Conservation (phyloP, 1,140 invertebrate species). For the Achatina immaculata region DNA sequence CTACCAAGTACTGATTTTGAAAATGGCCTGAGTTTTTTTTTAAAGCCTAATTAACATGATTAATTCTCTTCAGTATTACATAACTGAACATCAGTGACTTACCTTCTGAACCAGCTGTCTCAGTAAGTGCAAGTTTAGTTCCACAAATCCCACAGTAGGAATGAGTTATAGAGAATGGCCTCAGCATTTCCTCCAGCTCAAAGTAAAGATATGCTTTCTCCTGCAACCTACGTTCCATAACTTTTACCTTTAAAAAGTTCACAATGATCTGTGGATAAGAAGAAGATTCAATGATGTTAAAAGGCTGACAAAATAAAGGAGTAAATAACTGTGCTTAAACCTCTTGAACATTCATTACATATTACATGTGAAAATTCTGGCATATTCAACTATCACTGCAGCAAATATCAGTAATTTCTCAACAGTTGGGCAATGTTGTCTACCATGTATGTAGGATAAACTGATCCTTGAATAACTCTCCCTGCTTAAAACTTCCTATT, state of each 20-base stretch:
- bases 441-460: too few species aligned
- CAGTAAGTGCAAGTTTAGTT: not conserved
- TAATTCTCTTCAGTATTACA: too few species aligned
- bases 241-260: constrained; percentile 31
- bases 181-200: constrained; percentile 40
- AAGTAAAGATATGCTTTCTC: constrained; percentile 9
- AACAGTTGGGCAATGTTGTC: too few species aligned
- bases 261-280: constrained; percentile 30
- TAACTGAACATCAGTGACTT: too few species aligned
- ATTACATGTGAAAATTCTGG: not conserved
- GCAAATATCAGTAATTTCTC: too few species aligned
- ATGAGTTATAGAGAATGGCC: constrained; percentile 34
- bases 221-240: constrained; percentile 23
- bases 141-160: constrained; percentile 48
- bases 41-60: too few species aligned
- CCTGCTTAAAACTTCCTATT: too few species aligned
- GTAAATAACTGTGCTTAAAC: not conserved
- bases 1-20: too few species aligned
- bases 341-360: not conserved
- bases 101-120: constrained; percentile 17
- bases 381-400: too few species aligned
- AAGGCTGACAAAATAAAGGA: too few species aligned
- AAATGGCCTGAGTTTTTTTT: too few species aligned
- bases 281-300: not conserved
- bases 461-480: too few species aligned